Conservation (phyloP, 2,888 invertebrate genomes). For the Hanleya hanleyi region DNA sequence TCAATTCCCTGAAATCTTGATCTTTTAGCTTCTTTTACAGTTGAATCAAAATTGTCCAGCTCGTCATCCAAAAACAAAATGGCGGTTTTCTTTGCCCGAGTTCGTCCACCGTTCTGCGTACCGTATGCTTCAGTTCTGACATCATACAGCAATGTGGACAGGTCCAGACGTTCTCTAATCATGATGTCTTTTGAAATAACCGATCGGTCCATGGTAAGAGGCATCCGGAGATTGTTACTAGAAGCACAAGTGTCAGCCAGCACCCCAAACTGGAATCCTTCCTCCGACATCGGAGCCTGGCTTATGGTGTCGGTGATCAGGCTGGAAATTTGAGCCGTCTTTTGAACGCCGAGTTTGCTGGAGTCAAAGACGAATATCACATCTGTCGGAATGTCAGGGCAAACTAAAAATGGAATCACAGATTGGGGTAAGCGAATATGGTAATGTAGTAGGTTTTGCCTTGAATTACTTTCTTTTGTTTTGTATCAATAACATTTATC, state of each 20-base stretch:
- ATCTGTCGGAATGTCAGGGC: constrained; percentile 35
- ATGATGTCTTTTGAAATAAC: background rate
- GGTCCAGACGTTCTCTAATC: background rate
- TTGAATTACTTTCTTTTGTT: too few relatives aligned
- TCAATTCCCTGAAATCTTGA: constrained; percentile 11
- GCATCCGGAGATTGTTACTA: background rate
- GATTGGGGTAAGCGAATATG: too few relatives aligned
- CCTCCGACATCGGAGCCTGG: background rate
- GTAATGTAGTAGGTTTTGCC: too few relatives aligned
- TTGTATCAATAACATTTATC: too few relatives aligned
- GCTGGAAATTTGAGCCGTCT: background rate
- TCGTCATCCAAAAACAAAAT: constrained; percentile 30
- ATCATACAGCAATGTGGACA: background rate
- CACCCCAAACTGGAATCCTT: background rate
- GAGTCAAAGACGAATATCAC: constrained; percentile 50
- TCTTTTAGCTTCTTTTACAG: constrained; percentile 11
- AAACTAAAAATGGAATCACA: too few relatives aligned
- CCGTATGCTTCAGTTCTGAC: background rate
- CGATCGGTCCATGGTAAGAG: background rate
- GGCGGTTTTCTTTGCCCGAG: constrained; percentile 47
- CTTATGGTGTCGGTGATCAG: background rate
- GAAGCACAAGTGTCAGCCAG: background rate
- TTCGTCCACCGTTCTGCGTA: constrained; percentile 28
- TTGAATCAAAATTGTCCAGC: background rate
- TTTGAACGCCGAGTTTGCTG: constrained; percentile 33